phyloP scores from a whole-genome alignment of 2,113 vertebrate genomes.

The Myrmecophaga tridactyla region DNA sequence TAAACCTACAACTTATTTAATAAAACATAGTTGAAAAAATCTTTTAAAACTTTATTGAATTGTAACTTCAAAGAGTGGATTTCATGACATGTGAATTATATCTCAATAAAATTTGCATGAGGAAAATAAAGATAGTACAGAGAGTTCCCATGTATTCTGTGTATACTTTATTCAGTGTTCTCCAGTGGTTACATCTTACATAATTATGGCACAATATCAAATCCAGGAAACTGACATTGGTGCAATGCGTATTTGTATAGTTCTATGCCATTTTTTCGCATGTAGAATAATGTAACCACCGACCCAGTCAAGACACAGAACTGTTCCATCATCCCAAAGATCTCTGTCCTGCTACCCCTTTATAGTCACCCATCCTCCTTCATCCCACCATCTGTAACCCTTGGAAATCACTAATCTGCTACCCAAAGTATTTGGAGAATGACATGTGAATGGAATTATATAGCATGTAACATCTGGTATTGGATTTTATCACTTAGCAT shows the following conservation, averaged over 20 bases:
- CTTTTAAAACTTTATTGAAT: too few relatives aligned
- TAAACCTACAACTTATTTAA: too few relatives aligned
- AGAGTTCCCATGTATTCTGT: background rate
- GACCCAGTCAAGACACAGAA: background rate
- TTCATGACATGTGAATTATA: background rate
- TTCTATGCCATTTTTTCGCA: background rate
- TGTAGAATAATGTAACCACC: background rate
- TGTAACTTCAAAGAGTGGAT: too few relatives aligned
- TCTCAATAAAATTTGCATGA: background rate
- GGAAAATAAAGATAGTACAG: background rate
- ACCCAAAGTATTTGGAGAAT: constrained; percentile 10
- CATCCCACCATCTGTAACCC: background rate
- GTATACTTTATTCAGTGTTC: background rate
- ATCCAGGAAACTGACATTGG: background rate
- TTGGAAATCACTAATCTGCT: background rate
- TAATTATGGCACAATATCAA: background rate
- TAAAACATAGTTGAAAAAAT: too few relatives aligned
- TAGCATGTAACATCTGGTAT: background rate
- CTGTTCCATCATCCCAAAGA: background rate
- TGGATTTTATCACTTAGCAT: background rate
- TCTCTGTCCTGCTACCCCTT: background rate
- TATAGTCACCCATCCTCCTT: background rate
- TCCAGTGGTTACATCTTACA: background rate
- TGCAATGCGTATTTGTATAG: background rate
- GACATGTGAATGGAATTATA: background rate